These are phyloP conservation scores for Trachops cirrhosus DNA, from an alignment of 2,797 vertebrate species.

Conservation along the genomic window DNA sequence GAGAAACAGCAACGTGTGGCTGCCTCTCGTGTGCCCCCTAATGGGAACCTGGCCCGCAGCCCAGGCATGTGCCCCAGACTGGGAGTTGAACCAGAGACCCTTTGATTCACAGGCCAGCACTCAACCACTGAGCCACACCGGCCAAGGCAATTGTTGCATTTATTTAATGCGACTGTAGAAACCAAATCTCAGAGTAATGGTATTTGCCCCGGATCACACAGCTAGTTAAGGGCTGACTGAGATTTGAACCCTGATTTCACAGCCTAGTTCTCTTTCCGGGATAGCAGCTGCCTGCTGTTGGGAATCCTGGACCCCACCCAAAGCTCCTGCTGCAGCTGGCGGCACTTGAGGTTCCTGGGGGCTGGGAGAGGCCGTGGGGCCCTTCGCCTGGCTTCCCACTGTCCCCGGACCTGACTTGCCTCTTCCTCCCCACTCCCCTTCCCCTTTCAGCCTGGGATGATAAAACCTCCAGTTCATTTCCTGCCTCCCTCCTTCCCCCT, in stretches of 20 bases:
- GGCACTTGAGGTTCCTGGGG: not conserved
- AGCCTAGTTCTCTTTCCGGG: not conserved
- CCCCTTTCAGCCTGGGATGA: not conserved
- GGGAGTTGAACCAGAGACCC: too few species aligned
- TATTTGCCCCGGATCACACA: not conserved
- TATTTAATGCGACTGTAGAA: not conserved
- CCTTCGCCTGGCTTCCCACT: not conserved
- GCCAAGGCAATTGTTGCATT: not conserved
- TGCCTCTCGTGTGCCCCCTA: too few species aligned
- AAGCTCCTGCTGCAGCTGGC: not conserved
- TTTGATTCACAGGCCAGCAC: too few species aligned
- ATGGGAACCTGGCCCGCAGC: too few species aligned
- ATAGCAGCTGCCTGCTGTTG: not conserved
- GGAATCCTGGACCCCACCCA: not conserved
- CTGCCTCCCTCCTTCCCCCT: not conserved
- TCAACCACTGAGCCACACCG: too few species aligned
- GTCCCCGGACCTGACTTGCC: not conserved
- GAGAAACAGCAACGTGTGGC: too few species aligned
- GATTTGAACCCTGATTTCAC: not conserved
- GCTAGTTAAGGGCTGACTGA: not conserved
- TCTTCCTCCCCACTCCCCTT: not conserved
- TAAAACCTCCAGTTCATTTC: not conserved
- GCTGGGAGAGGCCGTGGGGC: not conserved
- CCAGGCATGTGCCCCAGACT: too few species aligned
- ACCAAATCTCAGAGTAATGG: not conserved